These are phyloP conservation scores for Oasisia sp. DNA, from an alignment of 2,888 invertebrate genomes.

Conservation along the genomic window DNA sequence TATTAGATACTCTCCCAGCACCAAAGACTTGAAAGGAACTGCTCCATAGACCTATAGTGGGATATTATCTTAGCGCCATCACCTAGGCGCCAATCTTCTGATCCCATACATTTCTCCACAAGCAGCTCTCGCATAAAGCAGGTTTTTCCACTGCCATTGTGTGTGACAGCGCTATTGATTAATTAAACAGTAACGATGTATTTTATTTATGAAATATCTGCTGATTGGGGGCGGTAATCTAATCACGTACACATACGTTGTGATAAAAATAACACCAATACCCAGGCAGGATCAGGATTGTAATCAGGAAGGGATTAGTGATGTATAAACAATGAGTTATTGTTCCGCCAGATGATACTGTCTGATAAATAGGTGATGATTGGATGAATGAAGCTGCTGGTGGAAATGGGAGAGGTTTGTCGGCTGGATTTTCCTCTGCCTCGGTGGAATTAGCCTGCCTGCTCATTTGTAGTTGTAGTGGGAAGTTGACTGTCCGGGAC, in stretches of 20 bases:
- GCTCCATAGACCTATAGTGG: not conserved
- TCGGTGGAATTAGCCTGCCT: no score
- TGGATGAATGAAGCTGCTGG: not conserved
- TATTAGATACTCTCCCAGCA: not conserved
- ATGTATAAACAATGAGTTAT: conserved; percentile 4
- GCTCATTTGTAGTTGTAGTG: no score
- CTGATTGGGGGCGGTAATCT: not conserved
- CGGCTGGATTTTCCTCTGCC: no score
- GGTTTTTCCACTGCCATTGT: not conserved
- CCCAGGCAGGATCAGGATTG: not conserved
- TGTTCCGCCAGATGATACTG: not conserved
- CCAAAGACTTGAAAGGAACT: not conserved
- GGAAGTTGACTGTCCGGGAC: no score
- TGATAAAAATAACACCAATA: not conserved
- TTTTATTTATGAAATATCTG: no score
- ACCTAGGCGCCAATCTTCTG: not conserved
- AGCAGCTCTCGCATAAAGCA: not conserved
- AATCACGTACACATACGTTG: not conserved
- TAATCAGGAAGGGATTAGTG: not conserved
- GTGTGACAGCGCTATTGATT: not conserved
- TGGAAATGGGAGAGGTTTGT: not conserved
- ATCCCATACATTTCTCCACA: not conserved
- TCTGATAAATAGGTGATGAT: not conserved
- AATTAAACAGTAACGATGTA: no score
- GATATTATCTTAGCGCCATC: not conserved